Base-by-base conservation (phyloP, 2,113 vertebrate genomes). In the Etheostoma spectabile region DNA sequence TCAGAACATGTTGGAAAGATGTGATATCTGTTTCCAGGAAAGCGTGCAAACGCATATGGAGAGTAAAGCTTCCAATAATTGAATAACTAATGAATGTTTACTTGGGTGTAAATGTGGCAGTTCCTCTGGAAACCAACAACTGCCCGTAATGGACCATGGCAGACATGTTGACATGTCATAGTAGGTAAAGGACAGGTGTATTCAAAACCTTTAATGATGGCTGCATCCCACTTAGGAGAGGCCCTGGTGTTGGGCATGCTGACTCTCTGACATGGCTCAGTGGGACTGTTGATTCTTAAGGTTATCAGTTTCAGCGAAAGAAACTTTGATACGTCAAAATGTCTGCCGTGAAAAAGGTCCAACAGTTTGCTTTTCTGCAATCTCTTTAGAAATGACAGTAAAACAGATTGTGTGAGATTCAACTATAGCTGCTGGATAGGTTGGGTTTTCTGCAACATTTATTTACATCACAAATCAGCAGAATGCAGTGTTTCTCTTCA, bases 401-500 rank as follows among this genome's bases (percentile, higher is more conserved):
- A 6, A 6, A 59, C 53, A 2, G 0, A 33, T 8, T 18, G 46
- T 16, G 27, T 59, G 52, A 8, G 51, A 13, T 2, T 42, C 38
- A 42, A 11, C 35, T 49, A 19, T 19, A 45, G n/a, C 33, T 5
- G 12, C 14, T 13, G 0, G 42, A 59, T 15, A 6, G 4, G 14
- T 67, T n/a, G 0, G 2, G 59, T 83, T 86, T 85, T 72, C 82
- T 65, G 69, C 84, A 87, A 88, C 83, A 85, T 92, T 92, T 92
- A 92, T 91, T 93, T 81, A 66, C 83, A 86, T 69, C 69, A 88
- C 87, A 91, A 2, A 74, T 77, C 59, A 83, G 83, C 84, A 85
- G 72, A 83, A 88, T 72, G 90, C 82, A 89, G 55, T 4, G 56
- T 60, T 42, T 85, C 84, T 91, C 86, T 92, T 89, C 87, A 92